Conservation (phyloP, 2,888 invertebrate genomes). For the Notodonta ziczac region DNA sequence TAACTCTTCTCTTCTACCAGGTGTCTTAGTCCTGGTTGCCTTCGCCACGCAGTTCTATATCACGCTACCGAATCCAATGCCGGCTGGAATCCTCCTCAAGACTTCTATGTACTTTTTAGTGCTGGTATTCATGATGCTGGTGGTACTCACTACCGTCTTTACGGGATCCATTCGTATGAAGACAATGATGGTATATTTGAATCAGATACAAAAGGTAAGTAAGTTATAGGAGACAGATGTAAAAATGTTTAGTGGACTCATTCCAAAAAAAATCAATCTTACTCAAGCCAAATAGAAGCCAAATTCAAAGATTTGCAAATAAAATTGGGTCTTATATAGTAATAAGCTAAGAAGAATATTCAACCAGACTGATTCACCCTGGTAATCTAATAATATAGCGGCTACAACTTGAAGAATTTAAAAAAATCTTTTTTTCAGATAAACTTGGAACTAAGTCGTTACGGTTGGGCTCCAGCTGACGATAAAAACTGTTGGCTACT, state of each 20-base stretch:
- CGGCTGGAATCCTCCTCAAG: conserved; percentile 14
- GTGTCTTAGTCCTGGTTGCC: conserved; percentile 9
- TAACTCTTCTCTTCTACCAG: conserved; percentile 10
- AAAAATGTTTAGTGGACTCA: too few relatives aligned
- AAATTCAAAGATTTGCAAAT: too few relatives aligned
- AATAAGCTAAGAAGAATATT: too few relatives aligned
- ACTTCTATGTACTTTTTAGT: conserved; percentile 23
- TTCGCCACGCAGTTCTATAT: conserved; percentile 17
- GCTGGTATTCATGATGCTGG: conserved; percentile 17
- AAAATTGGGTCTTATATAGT: too few relatives aligned
- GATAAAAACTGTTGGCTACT: conserved; percentile 21
- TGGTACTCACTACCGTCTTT: conserved; percentile 15
- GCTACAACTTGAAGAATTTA: not conserved
- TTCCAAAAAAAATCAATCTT: too few relatives aligned
- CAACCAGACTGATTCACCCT: too few relatives aligned
- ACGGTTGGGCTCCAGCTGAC: conserved; percentile 13
- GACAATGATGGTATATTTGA: conserved; percentile 32
- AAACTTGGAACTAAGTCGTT: conserved; percentile 30
- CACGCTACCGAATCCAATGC: conserved; percentile 12
- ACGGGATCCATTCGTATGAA: conserved; percentile 33
- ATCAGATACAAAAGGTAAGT: conserved; percentile 44
- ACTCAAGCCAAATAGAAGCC: too few relatives aligned
- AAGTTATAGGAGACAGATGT: not conserved
- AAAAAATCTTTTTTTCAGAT: conserved; percentile 35
- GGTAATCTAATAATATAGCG: not conserved